A percentile compares a stretch with the other conserved stretches of the same genome.
These are phyloP conservation scores for Aeoliscus strigatus DNA, from an alignment of 2,797 vertebrate genomes.

Conservation along the genomic window DNA sequence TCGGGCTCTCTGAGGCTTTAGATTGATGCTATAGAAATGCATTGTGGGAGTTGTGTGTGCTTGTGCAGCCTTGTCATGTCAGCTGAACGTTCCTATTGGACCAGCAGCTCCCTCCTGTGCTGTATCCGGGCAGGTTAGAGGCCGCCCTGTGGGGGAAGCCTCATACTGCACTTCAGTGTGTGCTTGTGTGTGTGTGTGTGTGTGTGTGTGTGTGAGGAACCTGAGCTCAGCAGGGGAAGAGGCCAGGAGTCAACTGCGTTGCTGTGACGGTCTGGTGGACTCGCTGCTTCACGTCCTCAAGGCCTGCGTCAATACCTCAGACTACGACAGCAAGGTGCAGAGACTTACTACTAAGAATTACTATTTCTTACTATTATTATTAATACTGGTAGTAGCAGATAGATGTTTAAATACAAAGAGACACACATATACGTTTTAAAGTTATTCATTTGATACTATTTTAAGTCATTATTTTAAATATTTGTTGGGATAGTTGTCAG, in stretches of 20 bases:
- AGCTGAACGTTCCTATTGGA: conserved; percentile 56
- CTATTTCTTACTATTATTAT: no score
- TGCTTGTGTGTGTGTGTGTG: conserved; percentile 23
- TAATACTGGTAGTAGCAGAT: no score
- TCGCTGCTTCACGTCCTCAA: conserved; percentile 92
- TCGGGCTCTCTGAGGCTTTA: conserved; percentile 10
- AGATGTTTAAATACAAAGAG: conserved; percentile 8
- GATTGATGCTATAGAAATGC: conserved; percentile 52
- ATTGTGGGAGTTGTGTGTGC: conserved; percentile 49
- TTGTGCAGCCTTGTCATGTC: conserved; percentile 43
- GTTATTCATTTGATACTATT: no score
- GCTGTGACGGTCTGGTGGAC: conserved; percentile 93
- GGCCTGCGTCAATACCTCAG: conserved; percentile 92
- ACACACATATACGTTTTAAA: conserved; percentile 1
- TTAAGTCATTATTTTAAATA: no score
- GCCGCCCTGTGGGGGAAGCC: conserved; percentile 58
- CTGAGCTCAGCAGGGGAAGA: conserved; percentile 96
- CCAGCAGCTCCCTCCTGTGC: conserved; percentile 25
- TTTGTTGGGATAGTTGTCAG: no score
- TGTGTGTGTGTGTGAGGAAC: conserved; percentile 76
- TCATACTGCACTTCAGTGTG: conserved; percentile 42
- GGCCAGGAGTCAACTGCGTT: conserved; percentile 90
- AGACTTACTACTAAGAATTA: no score
- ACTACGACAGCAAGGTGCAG: conserved; percentile 95
- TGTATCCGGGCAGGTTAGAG: conserved; percentile 65